phyloP scores from a whole-genome alignment of 1,140 invertebrate genomes.

The Temnothorax longispinosus region DNA sequence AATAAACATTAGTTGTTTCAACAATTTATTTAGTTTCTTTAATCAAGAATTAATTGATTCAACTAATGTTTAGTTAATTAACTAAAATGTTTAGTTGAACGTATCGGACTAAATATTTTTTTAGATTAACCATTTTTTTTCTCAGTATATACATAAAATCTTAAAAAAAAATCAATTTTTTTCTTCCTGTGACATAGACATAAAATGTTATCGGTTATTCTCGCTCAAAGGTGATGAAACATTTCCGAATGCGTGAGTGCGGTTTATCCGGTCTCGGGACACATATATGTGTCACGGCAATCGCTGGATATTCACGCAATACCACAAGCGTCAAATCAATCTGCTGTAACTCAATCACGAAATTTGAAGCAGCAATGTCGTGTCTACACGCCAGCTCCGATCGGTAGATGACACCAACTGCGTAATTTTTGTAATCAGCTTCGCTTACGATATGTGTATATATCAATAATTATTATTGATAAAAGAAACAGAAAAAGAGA shows the following conservation, averaged over 20 bases:
- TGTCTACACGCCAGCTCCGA: neutral
- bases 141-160: neutral
- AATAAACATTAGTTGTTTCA: too few species aligned
- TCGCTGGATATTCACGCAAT: conserved; percentile 3
- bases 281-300: neutral
- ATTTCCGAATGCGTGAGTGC: conserved; percentile 15
- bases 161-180: neutral
- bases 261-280: neutral
- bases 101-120: too few species aligned
- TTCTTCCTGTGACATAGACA: neutral
- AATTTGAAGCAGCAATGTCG: conserved; percentile 18
- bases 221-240: conserved; percentile 5
- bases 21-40: too few species aligned
- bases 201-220: neutral
- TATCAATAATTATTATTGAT: neutral
- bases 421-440: neutral
- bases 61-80: too few species aligned
- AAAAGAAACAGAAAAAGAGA: neutral
- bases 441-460: neutral
- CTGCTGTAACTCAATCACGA: conserved; percentile 22
- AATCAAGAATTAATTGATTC: too few species aligned
- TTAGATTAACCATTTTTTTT: too few species aligned
- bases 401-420: neutral
- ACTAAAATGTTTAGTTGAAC: too few species aligned
- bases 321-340: conserved; percentile 26